Percentiles rank a stretch among this genome's conserved stretches.
Conservation (phyloP, 2,113 vertebrate species). For the Psettodes erumei region DNA sequence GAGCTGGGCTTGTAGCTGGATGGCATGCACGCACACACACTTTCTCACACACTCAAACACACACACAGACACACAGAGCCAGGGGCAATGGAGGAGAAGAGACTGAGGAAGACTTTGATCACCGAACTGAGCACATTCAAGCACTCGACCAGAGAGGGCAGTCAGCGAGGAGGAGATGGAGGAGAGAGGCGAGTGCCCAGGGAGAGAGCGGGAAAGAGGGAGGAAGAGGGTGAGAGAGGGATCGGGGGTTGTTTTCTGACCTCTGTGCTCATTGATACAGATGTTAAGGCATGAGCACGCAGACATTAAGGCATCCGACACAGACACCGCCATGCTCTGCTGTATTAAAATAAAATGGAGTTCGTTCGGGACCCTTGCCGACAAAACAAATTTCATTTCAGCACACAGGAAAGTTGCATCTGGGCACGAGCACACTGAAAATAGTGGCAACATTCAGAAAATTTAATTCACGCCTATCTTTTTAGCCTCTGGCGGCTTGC, state of each 20-base stretch:
- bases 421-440: slow-evolving; percentile 37
- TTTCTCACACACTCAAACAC: slow-evolving; percentile 39
- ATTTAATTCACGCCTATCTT: slow-evolving; percentile 68
- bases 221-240: slow-evolving; percentile 10
- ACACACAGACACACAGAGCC: slow-evolving; percentile 62
- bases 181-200: slow-evolving; percentile 65
- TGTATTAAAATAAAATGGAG: neutral
- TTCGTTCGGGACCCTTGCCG: slow-evolving; percentile 15
- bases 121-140: slow-evolving; percentile 78
- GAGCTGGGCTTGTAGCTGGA: slow-evolving; percentile 57
- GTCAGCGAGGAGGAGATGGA: slow-evolving; percentile 78
- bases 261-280: slow-evolving; percentile 73
- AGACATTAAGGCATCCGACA: slow-evolving; percentile 51
- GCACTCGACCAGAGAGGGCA: slow-evolving; percentile 81
- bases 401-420: slow-evolving; percentile 20
- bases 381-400: slow-evolving; percentile 59
- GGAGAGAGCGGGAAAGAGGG: slow-evolving; percentile 30
- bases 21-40: slow-evolving; percentile 41
- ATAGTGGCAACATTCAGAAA: slow-evolving; percentile 29
- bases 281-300: slow-evolving; percentile 67
- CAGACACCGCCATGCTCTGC: slow-evolving; percentile 1
- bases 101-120: slow-evolving; percentile 82
- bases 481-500: slow-evolving; percentile 41
- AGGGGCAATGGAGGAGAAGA: slow-evolving; percentile 78
- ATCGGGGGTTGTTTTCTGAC: slow-evolving; percentile 68